phyloP scores from a whole-genome alignment of 2,888 invertebrate genomes.

The Congeria kusceri region DNA sequence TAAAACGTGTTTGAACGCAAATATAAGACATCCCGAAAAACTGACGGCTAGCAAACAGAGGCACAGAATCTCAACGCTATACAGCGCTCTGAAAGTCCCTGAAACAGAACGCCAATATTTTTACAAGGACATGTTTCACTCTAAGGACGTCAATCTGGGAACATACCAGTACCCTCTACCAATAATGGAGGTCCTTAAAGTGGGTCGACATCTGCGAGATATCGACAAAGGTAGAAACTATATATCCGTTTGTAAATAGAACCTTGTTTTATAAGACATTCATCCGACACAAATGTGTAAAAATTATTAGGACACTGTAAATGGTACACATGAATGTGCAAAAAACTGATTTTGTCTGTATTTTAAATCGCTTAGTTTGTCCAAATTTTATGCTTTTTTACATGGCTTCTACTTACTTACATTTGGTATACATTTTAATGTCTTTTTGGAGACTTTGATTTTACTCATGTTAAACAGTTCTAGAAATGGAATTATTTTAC shows the following conservation, averaged over 20 bases:
- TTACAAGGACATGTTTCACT: slow-evolving; percentile 48
- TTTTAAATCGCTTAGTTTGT: too few relatives aligned
- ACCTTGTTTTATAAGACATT: background rate
- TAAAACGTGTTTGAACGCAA: slow-evolving; percentile 18
- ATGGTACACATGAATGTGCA: too few relatives aligned
- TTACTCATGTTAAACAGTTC: too few relatives aligned
- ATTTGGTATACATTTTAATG: too few relatives aligned
- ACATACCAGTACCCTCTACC: slow-evolving; percentile 44
- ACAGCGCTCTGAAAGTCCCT: slow-evolving; percentile 30
- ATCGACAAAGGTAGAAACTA: slow-evolving; percentile 21
- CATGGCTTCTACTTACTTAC: too few relatives aligned
- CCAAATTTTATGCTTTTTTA: too few relatives aligned
- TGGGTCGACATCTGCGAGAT: slow-evolving; percentile 31
- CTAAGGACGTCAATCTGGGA: slow-evolving; percentile 32
- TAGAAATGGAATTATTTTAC: too few relatives aligned
- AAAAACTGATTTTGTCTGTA: too few relatives aligned
- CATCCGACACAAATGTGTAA: too few relatives aligned
- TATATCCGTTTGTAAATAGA: too few relatives aligned
- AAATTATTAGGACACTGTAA: too few relatives aligned
- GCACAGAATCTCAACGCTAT: slow-evolving; percentile 39
- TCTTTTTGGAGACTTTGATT: too few relatives aligned
- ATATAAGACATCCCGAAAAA: background rate
- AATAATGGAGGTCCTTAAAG: slow-evolving; percentile 28
- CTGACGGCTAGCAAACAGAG: slow-evolving; percentile 39
- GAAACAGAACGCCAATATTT: slow-evolving; percentile 36